phyloP scores from a whole-genome alignment of 2,888 invertebrate genomes.

The Spilosoma lubricipeda region DNA sequence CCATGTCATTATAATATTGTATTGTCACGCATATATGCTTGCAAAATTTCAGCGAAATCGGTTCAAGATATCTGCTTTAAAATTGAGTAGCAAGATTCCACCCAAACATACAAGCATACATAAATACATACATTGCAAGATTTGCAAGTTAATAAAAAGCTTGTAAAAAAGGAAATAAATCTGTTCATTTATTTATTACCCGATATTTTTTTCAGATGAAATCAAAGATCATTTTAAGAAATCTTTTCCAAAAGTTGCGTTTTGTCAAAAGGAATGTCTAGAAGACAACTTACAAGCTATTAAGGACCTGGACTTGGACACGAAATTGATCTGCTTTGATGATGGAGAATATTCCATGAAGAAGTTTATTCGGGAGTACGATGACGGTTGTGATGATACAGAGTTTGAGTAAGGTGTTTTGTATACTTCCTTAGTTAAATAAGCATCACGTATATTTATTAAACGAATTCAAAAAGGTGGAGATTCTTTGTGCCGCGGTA shows the following conservation, averaged over 20 bases:
- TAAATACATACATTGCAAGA: no score
- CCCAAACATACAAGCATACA: no score
- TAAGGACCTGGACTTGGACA: conserved; percentile 56
- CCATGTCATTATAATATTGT: no score
- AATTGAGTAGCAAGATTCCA: no score
- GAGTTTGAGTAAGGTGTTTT: conserved; percentile 61
- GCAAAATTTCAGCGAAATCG: no score
- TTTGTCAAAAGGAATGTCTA: conserved; percentile 64
- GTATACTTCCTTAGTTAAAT: neutral
- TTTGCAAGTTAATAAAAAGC: no score
- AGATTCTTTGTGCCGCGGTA: no score
- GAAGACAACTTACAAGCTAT: conserved; percentile 54
- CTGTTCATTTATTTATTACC: no score
- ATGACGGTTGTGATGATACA: conserved; percentile 48
- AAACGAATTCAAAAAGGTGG: no score
- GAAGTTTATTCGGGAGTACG: conserved; percentile 57
- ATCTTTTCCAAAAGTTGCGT: conserved; percentile 67
- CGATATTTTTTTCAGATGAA: conserved; percentile 63
- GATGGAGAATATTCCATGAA: conserved; percentile 60
- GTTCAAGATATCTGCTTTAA: no score
- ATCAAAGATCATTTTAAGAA: conserved; percentile 63
- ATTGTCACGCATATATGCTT: no score
- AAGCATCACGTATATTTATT: neutral
- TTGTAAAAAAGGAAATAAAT: no score
- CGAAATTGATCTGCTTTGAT: conserved; percentile 66